Evolutionary conservation across 1,140 invertebrate genomes (phyloP), one percentile per base, ranked within the genome.

Genomic region (Lysiphlebus fabarum): DNA sequence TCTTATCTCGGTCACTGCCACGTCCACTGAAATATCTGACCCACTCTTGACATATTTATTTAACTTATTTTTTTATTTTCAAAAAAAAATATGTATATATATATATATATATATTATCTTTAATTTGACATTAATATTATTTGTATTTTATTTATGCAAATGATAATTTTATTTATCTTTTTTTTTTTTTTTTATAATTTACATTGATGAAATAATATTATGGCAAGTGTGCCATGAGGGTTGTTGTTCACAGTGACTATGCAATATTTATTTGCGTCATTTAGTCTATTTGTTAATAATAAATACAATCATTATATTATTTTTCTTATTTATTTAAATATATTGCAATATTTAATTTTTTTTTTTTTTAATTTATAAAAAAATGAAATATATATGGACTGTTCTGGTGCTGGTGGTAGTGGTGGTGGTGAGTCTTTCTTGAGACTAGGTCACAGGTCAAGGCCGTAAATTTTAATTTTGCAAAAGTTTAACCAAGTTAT

Each of bases 391-490:
- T 48, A 51, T 58, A 12, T 50, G 43, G 41, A 33, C 12, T 26
- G 17, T 26, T 1, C 17, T 6, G 14, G 10, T n/a, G n/a, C n/a
- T n/a, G n/a, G n/a, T n/a, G n/a, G n/a, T n/a, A n/a, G n/a, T n/a
- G n/a, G n/a, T n/a, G n/a, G n/a, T 45, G 57, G 51, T 56, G 34
- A 56, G 57, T 56, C 33, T 38, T 51, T 38, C 11, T n/a, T 33
- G 33, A 34, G 11, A 51, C 61, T 74, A 70, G 73, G 73, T 75
- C 73, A 69, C 69, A 70, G 75, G 76, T 78, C 74, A 78, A 78
- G 77, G 77, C 77, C 74, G 71, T 53, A 58, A 64, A 64, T 26
- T 26, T 26, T 26, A 26, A 26, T 4, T 26, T 26, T 26, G 17
- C 17, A 26, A 34, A 9, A 8, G 44, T 17, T 1, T 9, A 14